Percentiles rank a stretch among this genome's conserved stretches.
Evolutionary conservation across 2,797 vertebrate genomes (phyloP).

Genomic region (Bryconaethiops microstoma): DNA sequence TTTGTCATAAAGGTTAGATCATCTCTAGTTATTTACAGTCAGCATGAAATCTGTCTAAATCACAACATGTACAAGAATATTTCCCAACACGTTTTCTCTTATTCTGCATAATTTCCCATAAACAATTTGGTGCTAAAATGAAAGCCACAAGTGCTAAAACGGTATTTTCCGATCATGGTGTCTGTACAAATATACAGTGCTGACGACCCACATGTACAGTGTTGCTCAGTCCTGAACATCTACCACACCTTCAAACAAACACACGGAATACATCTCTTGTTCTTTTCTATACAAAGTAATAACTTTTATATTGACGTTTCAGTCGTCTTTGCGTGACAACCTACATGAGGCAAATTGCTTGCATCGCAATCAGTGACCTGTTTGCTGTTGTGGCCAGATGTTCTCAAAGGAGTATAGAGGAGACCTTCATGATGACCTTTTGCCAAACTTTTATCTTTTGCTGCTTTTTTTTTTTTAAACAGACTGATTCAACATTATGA

Average conservation of each 20-base stretch:
- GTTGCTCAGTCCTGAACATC: slow-evolving; percentile 58
- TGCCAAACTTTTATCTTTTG: background rate
- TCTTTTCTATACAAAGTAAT: slow-evolving; percentile 53
- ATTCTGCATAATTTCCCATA: background rate
- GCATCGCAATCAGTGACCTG: slow-evolving; percentile 9
- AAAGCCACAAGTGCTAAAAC: slow-evolving; percentile 27
- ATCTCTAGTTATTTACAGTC: slow-evolving; percentile 43
- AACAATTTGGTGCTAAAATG: background rate
- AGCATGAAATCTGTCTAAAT: slow-evolving; percentile 5
- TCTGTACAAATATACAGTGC: slow-evolving; percentile 59
- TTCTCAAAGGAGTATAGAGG: too few relatives aligned
- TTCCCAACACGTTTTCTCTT: background rate
- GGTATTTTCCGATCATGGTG: slow-evolving; percentile 22
- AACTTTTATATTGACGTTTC: slow-evolving; percentile 65
- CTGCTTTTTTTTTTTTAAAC: slow-evolving; percentile 15
- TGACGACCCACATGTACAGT: slow-evolving; percentile 46
- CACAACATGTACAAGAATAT: slow-evolving; percentile 36
- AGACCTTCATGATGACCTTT: background rate
- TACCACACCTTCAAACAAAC: slow-evolving; percentile 61
- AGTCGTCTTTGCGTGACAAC: slow-evolving; percentile 70
- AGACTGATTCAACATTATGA: background rate
- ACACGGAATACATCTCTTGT: slow-evolving; percentile 61
- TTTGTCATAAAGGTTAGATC: slow-evolving; percentile 1
- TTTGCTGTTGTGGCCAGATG: background rate
- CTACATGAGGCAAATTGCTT: slow-evolving; percentile 62